Conservation (phyloP, 2,113 vertebrate genomes). For the Megaceryle torquata region DNA sequence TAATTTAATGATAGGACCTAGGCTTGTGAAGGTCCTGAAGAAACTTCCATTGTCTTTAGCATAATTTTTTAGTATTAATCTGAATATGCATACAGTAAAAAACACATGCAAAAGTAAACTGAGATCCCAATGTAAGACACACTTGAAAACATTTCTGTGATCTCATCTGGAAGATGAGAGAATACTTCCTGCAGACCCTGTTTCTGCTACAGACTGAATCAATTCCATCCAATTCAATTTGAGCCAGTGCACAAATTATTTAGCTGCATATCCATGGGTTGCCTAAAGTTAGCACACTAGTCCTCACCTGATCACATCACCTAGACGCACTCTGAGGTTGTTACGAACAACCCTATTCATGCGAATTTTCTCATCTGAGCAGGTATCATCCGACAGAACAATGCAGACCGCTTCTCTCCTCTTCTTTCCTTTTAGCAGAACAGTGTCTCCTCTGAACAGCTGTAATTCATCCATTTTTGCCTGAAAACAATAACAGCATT, state of each 20-base stretch:
- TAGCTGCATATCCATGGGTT: background rate
- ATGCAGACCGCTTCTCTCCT: conserved; percentile 92
- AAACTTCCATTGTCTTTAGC: background rate
- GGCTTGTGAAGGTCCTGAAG: background rate
- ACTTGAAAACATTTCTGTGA: background rate
- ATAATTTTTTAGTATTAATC: background rate
- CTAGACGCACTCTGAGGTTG: conserved; percentile 93
- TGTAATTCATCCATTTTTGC: conserved; percentile 98
- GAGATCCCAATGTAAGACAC: background rate
- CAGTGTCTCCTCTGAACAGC: conserved; percentile 97
- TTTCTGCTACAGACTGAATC: background rate
- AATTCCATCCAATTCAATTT: background rate
- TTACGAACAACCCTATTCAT: conserved; percentile 99
- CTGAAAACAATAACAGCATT: conserved; percentile 58
- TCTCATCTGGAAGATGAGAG: background rate
- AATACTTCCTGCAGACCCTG: background rate
- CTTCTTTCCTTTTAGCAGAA: conserved; percentile 97
- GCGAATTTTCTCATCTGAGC: conserved; percentile 98
- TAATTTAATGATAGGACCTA: background rate
- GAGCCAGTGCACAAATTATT: background rate
- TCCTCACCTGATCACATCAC: conserved; percentile 92
- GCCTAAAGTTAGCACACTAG: background rate
- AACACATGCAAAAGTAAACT: background rate
- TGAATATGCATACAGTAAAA: background rate
- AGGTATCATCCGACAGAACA: conserved; percentile 95